Conservation (phyloP, 1,140 invertebrate species). For the Drosophila micromelanica region DNA sequence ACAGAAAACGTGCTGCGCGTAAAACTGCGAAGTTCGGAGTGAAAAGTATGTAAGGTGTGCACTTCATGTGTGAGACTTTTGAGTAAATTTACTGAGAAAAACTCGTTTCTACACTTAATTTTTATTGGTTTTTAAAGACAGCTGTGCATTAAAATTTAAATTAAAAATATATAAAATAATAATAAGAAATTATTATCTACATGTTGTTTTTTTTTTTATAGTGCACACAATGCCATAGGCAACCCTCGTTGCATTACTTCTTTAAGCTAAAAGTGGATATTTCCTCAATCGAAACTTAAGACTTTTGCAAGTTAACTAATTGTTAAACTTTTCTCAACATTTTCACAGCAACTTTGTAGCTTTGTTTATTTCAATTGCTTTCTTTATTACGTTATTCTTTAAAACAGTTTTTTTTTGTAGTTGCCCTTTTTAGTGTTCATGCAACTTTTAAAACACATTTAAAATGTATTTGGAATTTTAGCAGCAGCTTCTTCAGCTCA, state of each 20-base stretch:
- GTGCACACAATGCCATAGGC: too few species aligned
- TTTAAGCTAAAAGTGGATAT: not conserved
- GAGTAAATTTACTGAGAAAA: not conserved
- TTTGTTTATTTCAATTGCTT: conserved; percentile 10
- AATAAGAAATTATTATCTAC: too few species aligned
- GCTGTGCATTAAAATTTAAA: too few species aligned
- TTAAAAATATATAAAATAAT: too few species aligned
- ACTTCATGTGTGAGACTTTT: not conserved
- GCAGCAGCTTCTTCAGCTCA: conserved; percentile 17
- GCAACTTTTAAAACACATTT: conserved; percentile 47
- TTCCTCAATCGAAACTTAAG: not conserved
- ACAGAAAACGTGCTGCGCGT: not conserved
- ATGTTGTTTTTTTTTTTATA: too few species aligned
- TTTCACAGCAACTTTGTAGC: conserved; percentile 6
- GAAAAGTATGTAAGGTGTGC: not conserved
- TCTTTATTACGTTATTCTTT: not conserved
- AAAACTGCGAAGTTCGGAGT: not conserved
- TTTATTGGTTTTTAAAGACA: not conserved
- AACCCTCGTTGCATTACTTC: not conserved
- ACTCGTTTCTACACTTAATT: not conserved
- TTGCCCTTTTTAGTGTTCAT: not conserved
- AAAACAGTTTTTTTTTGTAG: too few species aligned
- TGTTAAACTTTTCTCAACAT: not conserved
- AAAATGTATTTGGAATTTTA: conserved; percentile 68
- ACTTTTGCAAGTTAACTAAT: conserved; percentile 3